These are phyloP conservation scores for Semnornis frantzii DNA, from an alignment of 2,113 vertebrate genomes.

Conservation along the genomic window DNA sequence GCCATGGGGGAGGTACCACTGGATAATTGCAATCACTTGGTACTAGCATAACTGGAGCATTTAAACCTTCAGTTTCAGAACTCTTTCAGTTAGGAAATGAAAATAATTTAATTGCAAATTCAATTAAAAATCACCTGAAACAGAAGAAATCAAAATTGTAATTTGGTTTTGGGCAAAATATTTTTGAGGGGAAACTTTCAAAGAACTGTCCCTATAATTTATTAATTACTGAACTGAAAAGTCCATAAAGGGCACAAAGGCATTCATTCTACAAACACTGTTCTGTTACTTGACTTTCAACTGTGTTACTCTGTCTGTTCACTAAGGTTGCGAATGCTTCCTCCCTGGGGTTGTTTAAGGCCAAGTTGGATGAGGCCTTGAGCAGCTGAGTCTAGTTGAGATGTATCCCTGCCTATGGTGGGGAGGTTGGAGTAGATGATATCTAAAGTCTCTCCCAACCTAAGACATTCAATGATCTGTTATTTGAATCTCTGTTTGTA, in stretches of 20 bases:
- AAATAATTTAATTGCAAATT: not conserved
- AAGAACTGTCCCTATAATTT: not conserved
- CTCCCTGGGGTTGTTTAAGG: too few relatives aligned
- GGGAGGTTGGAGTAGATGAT: too few relatives aligned
- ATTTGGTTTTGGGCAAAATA: not conserved
- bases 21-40: not conserved
- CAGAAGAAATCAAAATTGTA: not conserved
- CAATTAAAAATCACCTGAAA: not conserved
- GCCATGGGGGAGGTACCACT: not conserved
- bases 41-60: not conserved
- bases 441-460: too few relatives aligned
- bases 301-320: not conserved
- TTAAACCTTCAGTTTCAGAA: not conserved
- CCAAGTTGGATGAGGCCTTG: too few relatives aligned
- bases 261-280: not conserved
- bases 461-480: too few relatives aligned
- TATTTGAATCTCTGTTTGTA: too few relatives aligned
- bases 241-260: not conserved
- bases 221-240: not conserved
- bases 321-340: too few relatives aligned
- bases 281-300: not conserved
- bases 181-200: not conserved
- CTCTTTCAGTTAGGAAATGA: not conserved
- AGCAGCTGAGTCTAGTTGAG: too few relatives aligned
- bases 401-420: too few relatives aligned